Evolutionary conservation across 2,888 invertebrate genomes (phyloP).

Genomic region (Pantelozetes paolii): DNA sequence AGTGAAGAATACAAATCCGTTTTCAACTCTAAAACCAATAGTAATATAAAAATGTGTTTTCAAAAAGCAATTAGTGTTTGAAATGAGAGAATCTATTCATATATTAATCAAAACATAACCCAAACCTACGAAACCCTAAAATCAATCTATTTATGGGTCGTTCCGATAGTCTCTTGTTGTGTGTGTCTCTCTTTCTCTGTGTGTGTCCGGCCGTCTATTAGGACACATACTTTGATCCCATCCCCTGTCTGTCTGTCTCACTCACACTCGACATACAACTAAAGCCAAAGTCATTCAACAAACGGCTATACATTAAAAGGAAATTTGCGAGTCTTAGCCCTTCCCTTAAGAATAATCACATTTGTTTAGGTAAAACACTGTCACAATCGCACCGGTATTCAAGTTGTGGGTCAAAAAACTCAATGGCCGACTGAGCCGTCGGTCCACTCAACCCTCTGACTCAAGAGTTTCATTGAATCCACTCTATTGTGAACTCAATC

Average conservation of each 20-base stretch:
- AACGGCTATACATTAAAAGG: neutral
- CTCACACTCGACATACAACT: neutral
- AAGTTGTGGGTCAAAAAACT: too few relatives aligned
- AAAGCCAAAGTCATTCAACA: neutral
- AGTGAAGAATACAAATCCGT: neutral
- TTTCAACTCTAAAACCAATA: neutral
- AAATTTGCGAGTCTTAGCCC: neutral
- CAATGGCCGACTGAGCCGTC: too few relatives aligned
- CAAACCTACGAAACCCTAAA: neutral
- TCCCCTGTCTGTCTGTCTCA: neutral
- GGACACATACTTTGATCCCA: constrained; percentile 3
- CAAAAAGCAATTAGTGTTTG: neutral
- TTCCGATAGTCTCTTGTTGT: neutral
- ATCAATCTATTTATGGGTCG: neutral
- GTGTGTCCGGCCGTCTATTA: neutral
- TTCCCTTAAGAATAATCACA: neutral
- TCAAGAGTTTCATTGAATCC: too few relatives aligned
- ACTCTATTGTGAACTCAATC: too few relatives aligned
- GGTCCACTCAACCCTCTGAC: too few relatives aligned
- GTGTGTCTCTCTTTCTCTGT: too few relatives aligned
- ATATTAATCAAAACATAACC: neutral
- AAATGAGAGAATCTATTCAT: neutral
- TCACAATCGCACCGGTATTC: constrained; percentile 6
- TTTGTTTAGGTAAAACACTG: neutral
- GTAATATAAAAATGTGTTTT: neutral